A percentile compares a stretch with the other conserved stretches of the same genome.
These are phyloP conservation scores for Drosophila neonasuta DNA, from an alignment of 2,888 invertebrate genomes.

Conservation along the genomic window DNA sequence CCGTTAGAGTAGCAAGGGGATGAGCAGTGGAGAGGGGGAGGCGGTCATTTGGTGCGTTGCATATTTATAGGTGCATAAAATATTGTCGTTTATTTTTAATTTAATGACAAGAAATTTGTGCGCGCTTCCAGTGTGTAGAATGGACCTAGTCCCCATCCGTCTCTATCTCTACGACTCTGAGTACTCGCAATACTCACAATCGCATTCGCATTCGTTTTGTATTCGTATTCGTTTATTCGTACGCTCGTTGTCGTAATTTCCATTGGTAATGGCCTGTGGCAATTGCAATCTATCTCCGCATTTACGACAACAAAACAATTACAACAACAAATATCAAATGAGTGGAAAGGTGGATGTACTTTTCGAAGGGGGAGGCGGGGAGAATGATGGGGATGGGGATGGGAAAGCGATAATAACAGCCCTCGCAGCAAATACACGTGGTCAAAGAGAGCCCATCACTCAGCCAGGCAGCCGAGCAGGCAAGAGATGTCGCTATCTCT, in stretches of 20 bases:
- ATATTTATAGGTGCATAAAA: conserved; percentile 78
- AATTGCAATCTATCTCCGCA: conserved; percentile 76
- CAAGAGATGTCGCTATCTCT: too few relatives aligned
- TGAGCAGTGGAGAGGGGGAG: background rate
- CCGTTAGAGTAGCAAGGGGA: conserved; percentile 20
- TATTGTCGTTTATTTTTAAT: conserved; percentile 79
- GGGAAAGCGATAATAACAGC: conserved; percentile 16
- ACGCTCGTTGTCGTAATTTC: conserved; percentile 44
- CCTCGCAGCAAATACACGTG: conserved; percentile 35
- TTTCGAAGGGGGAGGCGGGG: background rate
- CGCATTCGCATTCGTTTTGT: background rate
- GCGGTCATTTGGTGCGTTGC: conserved; percentile 53
- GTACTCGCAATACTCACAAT: conserved; percentile 1
- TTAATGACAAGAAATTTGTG: conserved; percentile 74
- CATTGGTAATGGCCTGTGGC: conserved; percentile 75
- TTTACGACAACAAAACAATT: conserved; percentile 78
- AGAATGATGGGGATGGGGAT: background rate
- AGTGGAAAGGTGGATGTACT: conserved; percentile 24
- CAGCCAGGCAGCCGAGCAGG: conserved; percentile 34
- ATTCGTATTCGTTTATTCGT: conserved; percentile 2
- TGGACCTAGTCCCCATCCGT: conserved; percentile 8
- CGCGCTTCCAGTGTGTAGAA: conserved; percentile 23
- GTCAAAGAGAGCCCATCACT: conserved; percentile 62
- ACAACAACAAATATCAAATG: conserved; percentile 74
- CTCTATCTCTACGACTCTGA: conserved; percentile 8